Conservation (phyloP, 1,140 invertebrate genomes). For the Drosophila fuyamai region DNA sequence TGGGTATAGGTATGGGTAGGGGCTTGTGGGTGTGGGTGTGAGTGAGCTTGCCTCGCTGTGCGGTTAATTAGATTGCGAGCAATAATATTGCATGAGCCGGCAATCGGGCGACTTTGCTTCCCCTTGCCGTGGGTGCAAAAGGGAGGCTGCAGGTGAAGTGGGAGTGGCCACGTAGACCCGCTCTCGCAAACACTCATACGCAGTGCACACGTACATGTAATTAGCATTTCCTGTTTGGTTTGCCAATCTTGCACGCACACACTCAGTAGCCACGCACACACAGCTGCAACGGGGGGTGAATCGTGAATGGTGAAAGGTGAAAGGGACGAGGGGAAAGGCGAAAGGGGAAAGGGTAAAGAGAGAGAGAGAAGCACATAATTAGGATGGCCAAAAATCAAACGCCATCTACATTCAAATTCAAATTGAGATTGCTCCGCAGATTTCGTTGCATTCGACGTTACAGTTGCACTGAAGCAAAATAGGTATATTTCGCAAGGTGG, state of each 20-base stretch:
- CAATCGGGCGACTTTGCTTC: constrained; percentile 24
- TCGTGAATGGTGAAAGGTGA: neutral
- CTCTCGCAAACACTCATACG: constrained; percentile 26
- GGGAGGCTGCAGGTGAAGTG: constrained; percentile 1
- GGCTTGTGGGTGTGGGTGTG: too few species aligned
- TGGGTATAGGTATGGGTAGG: neutral
- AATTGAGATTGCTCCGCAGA: constrained; percentile 42
- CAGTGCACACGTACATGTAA: constrained; percentile 69
- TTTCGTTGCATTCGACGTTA: constrained; percentile 6
- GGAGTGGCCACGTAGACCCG: constrained; percentile 10
- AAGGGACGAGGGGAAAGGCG: neutral
- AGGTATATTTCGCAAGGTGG: too few species aligned
- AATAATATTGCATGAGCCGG: constrained; percentile 71
- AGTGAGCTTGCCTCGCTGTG: constrained; percentile 35
- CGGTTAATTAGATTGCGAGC: constrained; percentile 76
- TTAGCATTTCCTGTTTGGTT: constrained; percentile 74
- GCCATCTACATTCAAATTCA: constrained; percentile 58
- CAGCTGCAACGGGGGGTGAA: neutral
- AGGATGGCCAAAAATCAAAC: constrained; percentile 71
- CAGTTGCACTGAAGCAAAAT: neutral
- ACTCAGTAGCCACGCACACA: neutral
- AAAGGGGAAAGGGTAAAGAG: neutral
- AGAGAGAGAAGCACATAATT: constrained; percentile 34
- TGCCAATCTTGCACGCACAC: constrained; percentile 38
- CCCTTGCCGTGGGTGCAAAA: constrained; percentile 6